Conservation (phyloP, 64 coral and sea anemone genomes). For the Dendrophyllia cribrosa region DNA sequence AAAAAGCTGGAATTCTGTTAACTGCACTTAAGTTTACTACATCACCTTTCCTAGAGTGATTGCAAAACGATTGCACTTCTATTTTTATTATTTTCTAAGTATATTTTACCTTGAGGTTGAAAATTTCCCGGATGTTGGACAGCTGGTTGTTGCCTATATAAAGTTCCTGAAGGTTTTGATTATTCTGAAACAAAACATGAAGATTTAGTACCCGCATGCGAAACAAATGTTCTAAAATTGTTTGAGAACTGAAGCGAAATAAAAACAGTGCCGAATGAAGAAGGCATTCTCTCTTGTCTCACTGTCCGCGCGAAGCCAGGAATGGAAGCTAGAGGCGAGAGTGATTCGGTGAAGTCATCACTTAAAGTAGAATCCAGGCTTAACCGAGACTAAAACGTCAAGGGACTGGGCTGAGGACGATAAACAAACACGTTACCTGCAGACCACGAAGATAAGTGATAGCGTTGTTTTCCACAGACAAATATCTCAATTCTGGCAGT, state of each 20-base stretch:
- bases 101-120: conserved; percentile 80
- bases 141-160: conserved; percentile 91
- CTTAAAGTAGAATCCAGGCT: no score
- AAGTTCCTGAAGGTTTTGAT: conserved; percentile 83
- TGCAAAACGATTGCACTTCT: no score
- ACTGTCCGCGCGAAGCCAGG: no score
- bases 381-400: not conserved
- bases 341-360: no score
- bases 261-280: no score
- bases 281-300: no score
- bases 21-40: no score
- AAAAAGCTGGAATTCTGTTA: no score
- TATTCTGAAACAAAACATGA: conserved; percentile 70
- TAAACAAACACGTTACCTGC: conserved; percentile 56
- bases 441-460: conserved; percentile 80
- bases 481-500: conserved; percentile 71
- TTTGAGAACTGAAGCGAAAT: no score
- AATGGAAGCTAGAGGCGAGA: no score
- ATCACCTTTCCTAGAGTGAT: no score
- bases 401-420: not conserved
- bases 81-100: not conserved
- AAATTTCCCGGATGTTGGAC: conserved; percentile 88
- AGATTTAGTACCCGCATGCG: not conserved
- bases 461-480: conserved; percentile 90
- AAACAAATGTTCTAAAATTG: no score